Conservation (phyloP, 2,797 vertebrate species). For the Momotus momota region DNA sequence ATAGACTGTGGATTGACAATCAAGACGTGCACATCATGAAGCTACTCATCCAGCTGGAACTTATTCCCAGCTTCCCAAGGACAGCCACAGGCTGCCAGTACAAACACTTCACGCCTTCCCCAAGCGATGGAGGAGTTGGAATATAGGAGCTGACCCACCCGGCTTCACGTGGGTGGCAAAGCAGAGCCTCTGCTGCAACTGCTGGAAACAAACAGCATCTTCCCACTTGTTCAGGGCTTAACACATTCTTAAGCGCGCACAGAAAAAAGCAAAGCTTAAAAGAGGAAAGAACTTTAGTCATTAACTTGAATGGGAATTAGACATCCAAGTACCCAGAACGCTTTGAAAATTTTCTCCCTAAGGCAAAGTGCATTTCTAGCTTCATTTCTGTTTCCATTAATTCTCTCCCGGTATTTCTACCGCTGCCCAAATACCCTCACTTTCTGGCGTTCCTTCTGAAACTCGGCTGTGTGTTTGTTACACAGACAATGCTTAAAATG, state of each 20-base stretch:
- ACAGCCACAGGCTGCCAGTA: not conserved
- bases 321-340: not conserved
- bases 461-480: not conserved
- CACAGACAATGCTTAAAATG: constrained; percentile 46
- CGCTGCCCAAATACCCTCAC: not conserved
- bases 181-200: not conserved
- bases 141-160: not conserved
- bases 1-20: not conserved
- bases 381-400: constrained; percentile 31
- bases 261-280: not conserved
- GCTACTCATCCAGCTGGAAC: not conserved
- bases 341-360: not conserved
- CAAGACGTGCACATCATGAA: not conserved
- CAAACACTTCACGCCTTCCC: not conserved
- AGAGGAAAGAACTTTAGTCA: not conserved
- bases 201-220: not conserved
- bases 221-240: not conserved
- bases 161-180: not conserved
- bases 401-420: not conserved
- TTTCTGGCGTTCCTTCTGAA: not conserved
- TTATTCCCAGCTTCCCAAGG: not conserved
- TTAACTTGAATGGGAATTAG: not conserved
- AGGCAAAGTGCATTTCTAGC: not conserved
- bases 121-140: not conserved
- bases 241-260: not conserved